Evolutionary conservation across 1,140 invertebrate genomes (phyloP), one percentile per base, ranked within the genome.

Genomic region (Pogonomyrmex californicus): DNA sequence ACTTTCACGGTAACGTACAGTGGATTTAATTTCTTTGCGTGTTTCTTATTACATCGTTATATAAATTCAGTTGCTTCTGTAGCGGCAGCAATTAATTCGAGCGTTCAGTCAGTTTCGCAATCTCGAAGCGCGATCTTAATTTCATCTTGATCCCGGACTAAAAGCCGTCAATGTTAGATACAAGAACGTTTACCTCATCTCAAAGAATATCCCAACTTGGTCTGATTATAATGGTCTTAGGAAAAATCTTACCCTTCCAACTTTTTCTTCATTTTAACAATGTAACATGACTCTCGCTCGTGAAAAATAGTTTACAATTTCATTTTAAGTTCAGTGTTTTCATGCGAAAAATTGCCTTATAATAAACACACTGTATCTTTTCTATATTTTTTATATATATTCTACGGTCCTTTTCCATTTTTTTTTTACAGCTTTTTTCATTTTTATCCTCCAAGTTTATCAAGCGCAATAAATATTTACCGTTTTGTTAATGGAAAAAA

Each of bases 1-100:
- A 82, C 66, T 75, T 56, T 83, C 38, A 60, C 79, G 36, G 56
- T 17, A 41, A 38, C 17, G 54, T 33, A 75, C 68, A 36, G 41
- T 83, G n/a, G 54, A 83, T 62, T 83, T 75, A 60, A 83, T 83
- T 83, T 83, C 68, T 54, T 66, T 44, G 66, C 17, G 30, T 47
- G 38, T 33, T 73, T 56, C 51, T 82, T 82, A 58, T 66, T 17
- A 38, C 17, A 30, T 6, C 17, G 44, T 14, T 47, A 17, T 49
- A n/a, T 58, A 73, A 60, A 47, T 49, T 17, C 30, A 17, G n/a
- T 47, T 47, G 41, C 47, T 62, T 73, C 75, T 33, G 54, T 12
- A 79, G 4, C 17, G 33, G 62, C 62, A 12, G 12, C 41, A n/a
- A 41, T 54, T 73, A 75, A 60, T 33, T 82, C 23, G 68, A 6